These are phyloP conservation scores for Pseudachorutes palmiensis DNA, from an alignment of 1,140 invertebrate genomes.

Conservation along the genomic window DNA sequence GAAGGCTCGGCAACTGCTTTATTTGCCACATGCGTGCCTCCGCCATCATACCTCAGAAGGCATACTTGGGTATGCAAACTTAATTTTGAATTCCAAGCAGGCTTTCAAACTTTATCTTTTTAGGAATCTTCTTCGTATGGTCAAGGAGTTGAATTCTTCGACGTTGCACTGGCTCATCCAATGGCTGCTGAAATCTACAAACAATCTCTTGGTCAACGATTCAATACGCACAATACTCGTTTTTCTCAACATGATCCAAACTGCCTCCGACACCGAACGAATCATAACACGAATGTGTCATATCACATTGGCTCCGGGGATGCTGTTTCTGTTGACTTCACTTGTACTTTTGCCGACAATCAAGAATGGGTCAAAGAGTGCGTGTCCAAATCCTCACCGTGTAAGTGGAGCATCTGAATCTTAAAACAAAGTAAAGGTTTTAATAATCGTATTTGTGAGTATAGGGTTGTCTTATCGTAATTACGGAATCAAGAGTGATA, in stretches of 20 bases:
- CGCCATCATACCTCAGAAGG: not conserved
- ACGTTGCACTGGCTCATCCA: not conserved
- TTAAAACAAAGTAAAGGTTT: not conserved
- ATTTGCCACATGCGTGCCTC: not conserved
- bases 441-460: not conserved
- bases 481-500: not conserved
- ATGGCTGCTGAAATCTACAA: not conserved
- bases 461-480: not conserved
- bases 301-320: not conserved
- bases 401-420: not conserved
- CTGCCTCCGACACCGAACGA: not conserved
- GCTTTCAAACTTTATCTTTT: not conserved
- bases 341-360: not conserved
- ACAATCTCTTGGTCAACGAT: not conserved
- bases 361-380: not conserved
- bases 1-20: not conserved
- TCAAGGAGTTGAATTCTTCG: not conserved
- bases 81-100: not conserved
- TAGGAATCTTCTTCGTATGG: not conserved
- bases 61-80: not conserved
- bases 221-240: not conserved
- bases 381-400: not conserved
- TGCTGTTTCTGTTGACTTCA: not conserved
- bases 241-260: not conserved
- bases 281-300: not conserved